Evolutionary conservation across 2,888 invertebrate genomes (phyloP), one percentile per base, ranked within the genome.

Genomic region (Lepidocyrtoides sp.): DNA sequence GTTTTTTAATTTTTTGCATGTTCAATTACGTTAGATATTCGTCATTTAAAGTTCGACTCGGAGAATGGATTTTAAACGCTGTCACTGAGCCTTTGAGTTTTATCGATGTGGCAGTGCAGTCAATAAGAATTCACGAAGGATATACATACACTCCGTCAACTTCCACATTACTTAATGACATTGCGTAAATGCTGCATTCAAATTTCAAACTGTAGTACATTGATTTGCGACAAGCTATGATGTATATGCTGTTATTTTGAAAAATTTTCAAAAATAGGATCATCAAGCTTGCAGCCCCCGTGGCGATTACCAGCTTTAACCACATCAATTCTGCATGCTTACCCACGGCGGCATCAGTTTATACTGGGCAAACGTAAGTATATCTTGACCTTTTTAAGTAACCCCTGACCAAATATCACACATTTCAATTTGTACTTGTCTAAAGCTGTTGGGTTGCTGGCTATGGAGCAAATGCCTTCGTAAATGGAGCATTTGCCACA

Each of bases 391-490:
- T 29, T 66, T 4, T 60, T 20, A 23, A 12, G 63, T 10, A 8
- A 29, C 26, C 0, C 63, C 10, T 51, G 5, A 51, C 23, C 10
- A 0, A 26, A 14, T 17, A 4, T 72, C 26, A 2, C 44, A 44
- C 20, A 17, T 41, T 72, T 20, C 14, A 23, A 26, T 17, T 44
- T 44, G 44, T 4, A 2, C 7, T 48, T 36, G 1, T 12, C n/a
- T 57, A 1, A 81, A 94, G 95, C 75, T 96, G 96, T 94, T 95
- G 95, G 94, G 96, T 95, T 32, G 94, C 95, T 20, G 98, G 98
- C 12, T 98, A 98, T 98, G 98, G 98, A 17, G 97, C 98, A 95
- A 96, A 97, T 93, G 96, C 97, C 95, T 95, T 96, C 93, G 94
- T 94, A 2, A 91, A 91, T 12, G 95, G 95, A 1, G 95, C 95